Conservation (phyloP, 2,888 invertebrate species). For the Synanthedon myopaeformis region DNA sequence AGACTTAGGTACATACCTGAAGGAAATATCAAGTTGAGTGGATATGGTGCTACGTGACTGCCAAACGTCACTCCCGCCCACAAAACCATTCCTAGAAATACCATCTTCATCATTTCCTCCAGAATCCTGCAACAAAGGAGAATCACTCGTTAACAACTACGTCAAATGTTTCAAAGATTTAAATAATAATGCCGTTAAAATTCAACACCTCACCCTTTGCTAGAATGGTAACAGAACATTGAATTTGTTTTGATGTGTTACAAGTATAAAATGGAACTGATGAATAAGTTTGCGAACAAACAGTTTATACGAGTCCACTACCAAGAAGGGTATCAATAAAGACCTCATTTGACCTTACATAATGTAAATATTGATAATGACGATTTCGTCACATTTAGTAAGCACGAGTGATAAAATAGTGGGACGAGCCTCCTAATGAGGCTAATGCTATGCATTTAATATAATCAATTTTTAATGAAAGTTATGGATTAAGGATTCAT, state of each 20-base stretch:
- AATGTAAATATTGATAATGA: background rate
- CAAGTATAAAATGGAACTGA: conserved; percentile 37
- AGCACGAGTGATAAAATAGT: conserved; percentile 9
- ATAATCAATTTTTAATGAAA: no score
- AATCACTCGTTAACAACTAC: conserved; percentile 1
- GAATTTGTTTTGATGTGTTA: conserved; percentile 7
- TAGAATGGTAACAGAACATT: conserved; percentile 25
- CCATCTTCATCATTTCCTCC: conserved; percentile 64
- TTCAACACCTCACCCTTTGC: conserved; percentile 24
- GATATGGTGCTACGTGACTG: conserved; percentile 56
- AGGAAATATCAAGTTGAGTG: conserved; percentile 45
- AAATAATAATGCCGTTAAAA: background rate
- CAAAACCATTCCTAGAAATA: conserved; percentile 53
- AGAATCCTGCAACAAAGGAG: conserved; percentile 51
- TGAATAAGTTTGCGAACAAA: conserved; percentile 24
- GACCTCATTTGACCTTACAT: conserved; percentile 35
- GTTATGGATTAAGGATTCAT: no score
- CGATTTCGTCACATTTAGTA: conserved; percentile 1
- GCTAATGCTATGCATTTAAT: no score
- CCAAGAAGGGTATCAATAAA: conserved; percentile 32
- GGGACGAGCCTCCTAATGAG: conserved; percentile 40
- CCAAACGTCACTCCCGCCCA: conserved; percentile 62
- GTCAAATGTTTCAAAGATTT: background rate
- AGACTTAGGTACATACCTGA: conserved; percentile 27
- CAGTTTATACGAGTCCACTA: conserved; percentile 39